Evolutionary conservation across 2,113 vertebrate species (phyloP).

Genomic region (Daubentonia madagascariensis): DNA sequence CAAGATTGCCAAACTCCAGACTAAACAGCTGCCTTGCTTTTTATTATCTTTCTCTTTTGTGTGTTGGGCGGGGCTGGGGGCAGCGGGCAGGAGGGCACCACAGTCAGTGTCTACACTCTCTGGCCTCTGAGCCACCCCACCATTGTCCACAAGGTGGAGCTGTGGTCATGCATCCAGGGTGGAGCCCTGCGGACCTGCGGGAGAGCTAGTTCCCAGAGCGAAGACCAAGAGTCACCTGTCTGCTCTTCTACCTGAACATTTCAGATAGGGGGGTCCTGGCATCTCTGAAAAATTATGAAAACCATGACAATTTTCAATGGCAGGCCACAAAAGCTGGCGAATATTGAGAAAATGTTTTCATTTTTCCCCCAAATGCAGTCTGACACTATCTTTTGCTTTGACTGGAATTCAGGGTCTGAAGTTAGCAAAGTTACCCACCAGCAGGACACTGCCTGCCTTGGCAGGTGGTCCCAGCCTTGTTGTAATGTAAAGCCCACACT

Average conservation of each 20-base stretch:
- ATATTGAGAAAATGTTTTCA: background rate
- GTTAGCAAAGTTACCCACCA: background rate
- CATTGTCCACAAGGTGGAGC: background rate
- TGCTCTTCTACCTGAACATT: background rate
- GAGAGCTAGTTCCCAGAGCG: background rate
- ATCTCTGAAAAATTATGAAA: background rate
- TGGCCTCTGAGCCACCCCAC: background rate
- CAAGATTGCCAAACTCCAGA: background rate
- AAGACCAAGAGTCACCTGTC: background rate
- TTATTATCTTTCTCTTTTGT: background rate
- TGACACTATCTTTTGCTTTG: background rate
- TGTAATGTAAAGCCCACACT: background rate
- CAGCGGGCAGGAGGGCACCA: background rate
- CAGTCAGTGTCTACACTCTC: background rate
- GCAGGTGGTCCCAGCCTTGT: background rate
- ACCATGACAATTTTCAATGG: background rate
- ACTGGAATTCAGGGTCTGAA: background rate
- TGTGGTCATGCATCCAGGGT: background rate
- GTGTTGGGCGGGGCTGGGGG: background rate
- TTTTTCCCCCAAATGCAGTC: background rate
- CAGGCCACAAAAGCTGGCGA: background rate
- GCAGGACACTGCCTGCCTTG: background rate
- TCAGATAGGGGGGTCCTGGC: background rate
- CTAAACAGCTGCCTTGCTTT: background rate
- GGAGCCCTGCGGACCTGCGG: background rate